Evolutionary conservation across 2,888 invertebrate genomes (phyloP).

Genomic region (Erebia ligea): DNA sequence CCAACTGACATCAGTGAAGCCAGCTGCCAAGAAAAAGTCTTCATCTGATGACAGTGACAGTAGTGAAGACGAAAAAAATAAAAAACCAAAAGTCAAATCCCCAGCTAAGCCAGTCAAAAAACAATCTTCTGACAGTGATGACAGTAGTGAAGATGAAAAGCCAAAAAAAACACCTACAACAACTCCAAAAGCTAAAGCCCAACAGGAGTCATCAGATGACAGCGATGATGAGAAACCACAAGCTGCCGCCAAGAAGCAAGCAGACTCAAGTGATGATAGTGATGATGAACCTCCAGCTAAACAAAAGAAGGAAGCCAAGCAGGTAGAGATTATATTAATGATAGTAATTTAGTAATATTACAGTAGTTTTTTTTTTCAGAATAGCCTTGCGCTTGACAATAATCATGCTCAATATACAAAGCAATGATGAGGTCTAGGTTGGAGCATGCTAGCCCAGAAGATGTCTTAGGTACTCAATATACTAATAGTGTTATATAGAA

Average conservation of each 20-base stretch:
- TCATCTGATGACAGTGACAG: constrained; percentile 61
- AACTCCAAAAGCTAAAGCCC: constrained; percentile 34
- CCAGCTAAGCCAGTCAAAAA: constrained; percentile 35
- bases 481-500: too few relatives aligned
- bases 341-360: too few relatives aligned
- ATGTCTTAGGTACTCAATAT: too few relatives aligned
- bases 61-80: constrained; percentile 45
- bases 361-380: too few relatives aligned
- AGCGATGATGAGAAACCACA: constrained; percentile 28
- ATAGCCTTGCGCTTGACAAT: too few relatives aligned
- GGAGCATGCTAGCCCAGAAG: too few relatives aligned
- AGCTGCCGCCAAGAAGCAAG: constrained; percentile 2
- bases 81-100: constrained; percentile 46
- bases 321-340: constrained; percentile 45
- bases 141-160: constrained; percentile 65
- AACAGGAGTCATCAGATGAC: constrained; percentile 35
- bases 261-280: constrained; percentile 30
- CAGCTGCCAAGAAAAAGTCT: constrained; percentile 56
- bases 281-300: constrained; percentile 55
- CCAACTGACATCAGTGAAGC: background rate
- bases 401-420: too few relatives aligned
- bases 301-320: constrained; percentile 47
- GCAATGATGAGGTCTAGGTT: too few relatives aligned
- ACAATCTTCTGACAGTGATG: constrained; percentile 57
- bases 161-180: constrained; percentile 37